Percentiles rank a stretch among this genome's conserved stretches.
Conservation (phyloP, 2,113 vertebrate genomes). For the Procavia capensis region DNA sequence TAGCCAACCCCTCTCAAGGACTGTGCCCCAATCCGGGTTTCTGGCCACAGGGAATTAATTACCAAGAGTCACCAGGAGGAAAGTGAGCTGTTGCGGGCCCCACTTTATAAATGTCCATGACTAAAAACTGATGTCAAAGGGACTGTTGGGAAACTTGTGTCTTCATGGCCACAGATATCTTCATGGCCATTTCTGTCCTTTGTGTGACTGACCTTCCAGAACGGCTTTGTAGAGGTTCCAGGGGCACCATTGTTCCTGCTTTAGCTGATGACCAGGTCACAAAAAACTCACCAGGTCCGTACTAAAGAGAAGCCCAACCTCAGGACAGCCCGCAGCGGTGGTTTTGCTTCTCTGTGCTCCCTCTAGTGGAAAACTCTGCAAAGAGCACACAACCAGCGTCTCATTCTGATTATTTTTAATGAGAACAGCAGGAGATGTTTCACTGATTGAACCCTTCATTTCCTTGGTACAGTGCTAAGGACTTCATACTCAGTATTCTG, state of each 20-base stretch:
- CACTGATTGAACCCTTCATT: neutral
- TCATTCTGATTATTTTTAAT: rapidly evolving
- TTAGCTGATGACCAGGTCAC: neutral
- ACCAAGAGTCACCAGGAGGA: neutral
- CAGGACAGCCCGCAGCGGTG: neutral
- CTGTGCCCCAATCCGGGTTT: too few relatives aligned
- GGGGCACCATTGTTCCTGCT: too few relatives aligned
- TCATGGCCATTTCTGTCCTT: neutral
- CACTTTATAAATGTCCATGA: neutral
- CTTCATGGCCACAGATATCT: neutral
- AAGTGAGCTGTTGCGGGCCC: too few relatives aligned
- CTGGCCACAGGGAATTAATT: neutral
- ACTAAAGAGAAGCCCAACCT: neutral
- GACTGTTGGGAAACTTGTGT: rapidly evolving
- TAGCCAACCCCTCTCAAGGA: neutral
- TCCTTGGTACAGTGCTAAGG: rapidly evolving
- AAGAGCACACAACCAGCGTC: neutral
- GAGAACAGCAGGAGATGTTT: neutral
- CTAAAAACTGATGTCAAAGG: neutral
- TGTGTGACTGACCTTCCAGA: rapidly evolving
- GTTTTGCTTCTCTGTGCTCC: neutral
- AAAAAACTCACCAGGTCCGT: rapidly evolving
- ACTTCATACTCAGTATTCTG: too few relatives aligned
- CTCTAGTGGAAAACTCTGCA: neutral
- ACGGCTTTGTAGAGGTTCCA: neutral